Conservation (phyloP, 2,888 invertebrate genomes). For the Sinodicranocentrus sp. region DNA sequence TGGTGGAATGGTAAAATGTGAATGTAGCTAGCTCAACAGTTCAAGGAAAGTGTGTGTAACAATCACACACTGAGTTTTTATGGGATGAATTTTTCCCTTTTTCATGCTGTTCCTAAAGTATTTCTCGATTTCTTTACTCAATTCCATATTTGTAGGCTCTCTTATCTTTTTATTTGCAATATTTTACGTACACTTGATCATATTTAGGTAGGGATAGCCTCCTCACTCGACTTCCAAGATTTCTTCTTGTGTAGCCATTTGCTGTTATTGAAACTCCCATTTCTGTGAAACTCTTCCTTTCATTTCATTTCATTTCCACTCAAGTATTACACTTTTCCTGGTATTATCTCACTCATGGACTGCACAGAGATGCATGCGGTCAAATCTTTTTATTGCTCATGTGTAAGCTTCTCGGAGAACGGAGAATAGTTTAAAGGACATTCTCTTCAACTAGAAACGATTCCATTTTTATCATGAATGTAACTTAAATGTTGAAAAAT, state of each 20-base stretch:
- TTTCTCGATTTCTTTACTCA: conserved; percentile 46
- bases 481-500: conserved; percentile 41
- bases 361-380: background rate
- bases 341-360: background rate
- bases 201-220: conserved; percentile 5
- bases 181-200: conserved; percentile 49
- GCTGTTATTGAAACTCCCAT: conserved; percentile 13
- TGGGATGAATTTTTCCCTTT: conserved; percentile 46
- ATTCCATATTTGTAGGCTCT: conserved; percentile 55
- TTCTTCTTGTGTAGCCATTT: background rate
- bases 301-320: conserved; percentile 17
- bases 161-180: conserved; percentile 64
- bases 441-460: background rate
- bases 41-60: conserved; percentile 41
- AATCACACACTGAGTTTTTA: conserved; percentile 46
- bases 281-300: conserved; percentile 35
- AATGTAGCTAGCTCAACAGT: background rate
- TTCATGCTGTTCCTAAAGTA: conserved; percentile 7
- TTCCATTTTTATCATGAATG: conserved; percentile 11
- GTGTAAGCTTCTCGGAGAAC: conserved; percentile 15
- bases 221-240: background rate
- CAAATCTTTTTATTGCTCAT: conserved; percentile 31
- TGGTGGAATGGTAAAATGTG: background rate
- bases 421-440: background rate
- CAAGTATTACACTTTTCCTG: too few relatives aligned